Percentiles rank a stretch among this genome's conserved stretches.
Conservation (phyloP, 1,140 invertebrate species). For the Chelonus insularis region DNA sequence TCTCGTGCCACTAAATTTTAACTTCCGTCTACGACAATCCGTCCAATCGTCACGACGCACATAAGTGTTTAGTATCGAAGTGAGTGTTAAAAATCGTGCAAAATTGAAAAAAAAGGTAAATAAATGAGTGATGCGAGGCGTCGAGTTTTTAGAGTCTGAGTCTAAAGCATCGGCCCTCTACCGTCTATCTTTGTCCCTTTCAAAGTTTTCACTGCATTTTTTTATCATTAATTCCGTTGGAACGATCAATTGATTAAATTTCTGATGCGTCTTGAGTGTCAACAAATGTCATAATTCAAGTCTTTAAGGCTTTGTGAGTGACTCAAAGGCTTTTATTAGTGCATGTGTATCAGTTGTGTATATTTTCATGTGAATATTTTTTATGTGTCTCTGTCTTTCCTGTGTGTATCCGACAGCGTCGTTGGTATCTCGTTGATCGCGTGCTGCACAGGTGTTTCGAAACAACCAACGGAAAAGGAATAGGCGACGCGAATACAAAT, state of each 20-base stretch:
- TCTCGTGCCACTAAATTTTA: background rate
- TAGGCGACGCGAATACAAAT: no score
- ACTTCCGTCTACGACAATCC: conserved; percentile 27
- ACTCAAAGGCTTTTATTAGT: background rate
- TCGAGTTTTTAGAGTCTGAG: background rate
- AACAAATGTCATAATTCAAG: no score
- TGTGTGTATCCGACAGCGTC: conserved; percentile 20
- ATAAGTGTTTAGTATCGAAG: background rate
- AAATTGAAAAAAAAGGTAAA: background rate
- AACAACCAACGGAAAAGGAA: conserved; percentile 9
- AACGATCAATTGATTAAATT: no score
- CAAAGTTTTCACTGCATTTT: background rate
- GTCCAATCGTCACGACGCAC: conserved; percentile 15
- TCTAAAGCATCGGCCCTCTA: background rate
- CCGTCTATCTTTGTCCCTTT: background rate
- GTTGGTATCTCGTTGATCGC: conserved; percentile 22
- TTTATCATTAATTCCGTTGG: background rate
- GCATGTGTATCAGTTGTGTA: background rate
- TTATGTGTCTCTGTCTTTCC: conserved; percentile 5
- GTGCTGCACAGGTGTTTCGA: conserved; percentile 29
- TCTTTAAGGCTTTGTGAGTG: no score
- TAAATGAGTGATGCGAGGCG: conserved; percentile 1
- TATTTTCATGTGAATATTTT: background rate
- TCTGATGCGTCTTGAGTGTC: no score
- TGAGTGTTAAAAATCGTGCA: background rate